Conservation (phyloP, 2,888 invertebrate genomes). For the Smittia sp. region DNA sequence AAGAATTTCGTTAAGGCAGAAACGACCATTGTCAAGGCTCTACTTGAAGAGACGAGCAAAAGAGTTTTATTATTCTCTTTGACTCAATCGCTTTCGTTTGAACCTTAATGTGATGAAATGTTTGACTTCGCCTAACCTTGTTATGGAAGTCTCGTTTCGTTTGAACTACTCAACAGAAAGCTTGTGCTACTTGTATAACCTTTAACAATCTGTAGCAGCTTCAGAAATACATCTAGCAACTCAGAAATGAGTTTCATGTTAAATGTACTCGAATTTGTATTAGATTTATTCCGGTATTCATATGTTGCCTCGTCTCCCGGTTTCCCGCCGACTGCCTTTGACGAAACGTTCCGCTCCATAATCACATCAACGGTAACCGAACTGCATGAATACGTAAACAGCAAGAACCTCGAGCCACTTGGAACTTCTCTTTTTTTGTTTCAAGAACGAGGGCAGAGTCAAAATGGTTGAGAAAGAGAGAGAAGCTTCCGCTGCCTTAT, state of each 20-base stretch:
- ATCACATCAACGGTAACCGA: background rate
- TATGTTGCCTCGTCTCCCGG: background rate
- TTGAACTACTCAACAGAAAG: background rate
- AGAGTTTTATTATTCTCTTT: background rate
- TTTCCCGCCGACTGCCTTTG: background rate
- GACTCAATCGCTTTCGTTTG: background rate
- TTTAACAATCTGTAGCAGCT: no score
- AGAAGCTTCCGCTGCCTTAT: background rate
- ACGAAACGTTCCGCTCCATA: background rate
- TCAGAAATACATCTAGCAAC: no score
- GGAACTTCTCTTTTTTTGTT: background rate
- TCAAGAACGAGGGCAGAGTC: background rate
- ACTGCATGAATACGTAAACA: slow-evolving; percentile 5
- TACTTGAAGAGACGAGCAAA: background rate
- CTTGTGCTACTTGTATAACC: background rate
- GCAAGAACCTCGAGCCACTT: background rate
- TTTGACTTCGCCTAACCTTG: background rate
- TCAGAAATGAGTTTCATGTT: background rate
- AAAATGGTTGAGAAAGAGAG: background rate
- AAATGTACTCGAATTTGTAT: slow-evolving; percentile 5
- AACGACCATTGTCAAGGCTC: background rate
- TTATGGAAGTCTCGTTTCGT: background rate
- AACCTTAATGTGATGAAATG: slow-evolving; percentile 6
- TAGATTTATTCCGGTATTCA: background rate
- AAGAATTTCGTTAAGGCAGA: background rate